These are phyloP conservation scores for Procambarus clarkii DNA, from an alignment of 1,140 invertebrate genomes.

Conservation along the genomic window DNA sequence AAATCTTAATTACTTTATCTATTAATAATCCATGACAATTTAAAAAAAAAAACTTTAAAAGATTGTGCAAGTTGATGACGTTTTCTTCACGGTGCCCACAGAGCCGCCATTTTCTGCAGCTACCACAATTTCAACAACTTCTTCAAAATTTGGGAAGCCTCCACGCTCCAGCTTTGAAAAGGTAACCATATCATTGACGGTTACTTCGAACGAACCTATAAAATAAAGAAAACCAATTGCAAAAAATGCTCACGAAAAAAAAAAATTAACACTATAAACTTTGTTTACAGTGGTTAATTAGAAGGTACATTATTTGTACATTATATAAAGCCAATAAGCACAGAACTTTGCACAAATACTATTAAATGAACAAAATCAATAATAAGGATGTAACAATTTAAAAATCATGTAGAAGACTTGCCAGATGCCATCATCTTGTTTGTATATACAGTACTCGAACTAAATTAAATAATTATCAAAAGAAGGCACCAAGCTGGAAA, in stretches of 20 bases:
- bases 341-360: too few relatives aligned
- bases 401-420: too few relatives aligned
- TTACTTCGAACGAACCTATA: slow-evolving; percentile 82
- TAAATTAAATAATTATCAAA: too few relatives aligned
- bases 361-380: too few relatives aligned
- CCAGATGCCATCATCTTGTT: too few relatives aligned
- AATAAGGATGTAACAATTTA: too few relatives aligned
- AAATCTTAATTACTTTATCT: neutral
- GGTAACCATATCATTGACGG: slow-evolving; percentile 80
- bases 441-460: too few relatives aligned
- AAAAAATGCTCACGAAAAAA: neutral
- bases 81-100: slow-evolving; percentile 77
- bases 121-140: slow-evolving; percentile 79
- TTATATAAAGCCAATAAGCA: too few relatives aligned
- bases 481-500: too few relatives aligned
- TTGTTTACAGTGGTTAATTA: too few relatives aligned
- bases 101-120: slow-evolving; percentile 77
- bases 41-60: neutral
- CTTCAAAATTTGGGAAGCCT: slow-evolving; percentile 81
- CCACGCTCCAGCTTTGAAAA: slow-evolving; percentile 82
- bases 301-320: too few relatives aligned
- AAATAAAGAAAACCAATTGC: neutral
- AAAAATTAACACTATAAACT: too few relatives aligned
- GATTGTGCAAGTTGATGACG: slow-evolving; percentile 75
- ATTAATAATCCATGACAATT: neutral